Evolutionary conservation across 2,888 invertebrate species (phyloP).

Genomic region (Leptopilina syphax): DNA sequence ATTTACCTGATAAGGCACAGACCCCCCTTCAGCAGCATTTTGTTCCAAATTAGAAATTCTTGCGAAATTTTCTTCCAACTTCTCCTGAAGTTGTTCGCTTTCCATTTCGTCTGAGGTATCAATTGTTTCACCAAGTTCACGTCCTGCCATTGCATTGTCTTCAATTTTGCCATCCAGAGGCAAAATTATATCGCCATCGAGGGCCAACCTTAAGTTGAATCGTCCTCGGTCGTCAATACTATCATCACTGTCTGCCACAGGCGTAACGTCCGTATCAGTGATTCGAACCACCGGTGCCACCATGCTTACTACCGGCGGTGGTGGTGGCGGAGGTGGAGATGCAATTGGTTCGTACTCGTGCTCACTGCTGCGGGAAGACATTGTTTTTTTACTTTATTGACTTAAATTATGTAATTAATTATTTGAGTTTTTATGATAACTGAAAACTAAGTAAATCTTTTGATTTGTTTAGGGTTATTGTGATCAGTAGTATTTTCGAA

Average conservation of each 20-base stretch:
- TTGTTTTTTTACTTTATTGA: background rate
- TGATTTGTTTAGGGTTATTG: background rate
- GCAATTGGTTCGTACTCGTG: conserved; percentile 95
- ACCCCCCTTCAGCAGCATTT: conserved; percentile 82
- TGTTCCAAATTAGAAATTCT: conserved; percentile 68
- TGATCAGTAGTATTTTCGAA: background rate
- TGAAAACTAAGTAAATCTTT: background rate
- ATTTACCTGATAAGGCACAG: conserved; percentile 78
- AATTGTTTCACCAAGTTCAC: conserved; percentile 68
- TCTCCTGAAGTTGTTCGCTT: conserved; percentile 80
- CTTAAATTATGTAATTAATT: background rate
- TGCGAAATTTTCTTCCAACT: conserved; percentile 82
- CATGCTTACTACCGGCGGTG: conserved; percentile 47
- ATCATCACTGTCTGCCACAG: conserved; percentile 75
- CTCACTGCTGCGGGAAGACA: conserved; percentile 83
- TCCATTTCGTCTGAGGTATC: conserved; percentile 77
- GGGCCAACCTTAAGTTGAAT: conserved; percentile 66
- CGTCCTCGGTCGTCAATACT: conserved; percentile 72
- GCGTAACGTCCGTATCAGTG: conserved; percentile 76
- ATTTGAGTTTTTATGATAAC: too few species aligned
- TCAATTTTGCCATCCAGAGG: conserved; percentile 75
- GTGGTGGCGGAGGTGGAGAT: conserved; percentile 78
- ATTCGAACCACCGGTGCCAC: conserved; percentile 75
- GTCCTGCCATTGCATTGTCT: conserved; percentile 74
- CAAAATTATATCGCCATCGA: conserved; percentile 75